These are phyloP conservation scores for Procavia capensis DNA, from an alignment of 2,113 vertebrate species.

Conservation along the genomic window DNA sequence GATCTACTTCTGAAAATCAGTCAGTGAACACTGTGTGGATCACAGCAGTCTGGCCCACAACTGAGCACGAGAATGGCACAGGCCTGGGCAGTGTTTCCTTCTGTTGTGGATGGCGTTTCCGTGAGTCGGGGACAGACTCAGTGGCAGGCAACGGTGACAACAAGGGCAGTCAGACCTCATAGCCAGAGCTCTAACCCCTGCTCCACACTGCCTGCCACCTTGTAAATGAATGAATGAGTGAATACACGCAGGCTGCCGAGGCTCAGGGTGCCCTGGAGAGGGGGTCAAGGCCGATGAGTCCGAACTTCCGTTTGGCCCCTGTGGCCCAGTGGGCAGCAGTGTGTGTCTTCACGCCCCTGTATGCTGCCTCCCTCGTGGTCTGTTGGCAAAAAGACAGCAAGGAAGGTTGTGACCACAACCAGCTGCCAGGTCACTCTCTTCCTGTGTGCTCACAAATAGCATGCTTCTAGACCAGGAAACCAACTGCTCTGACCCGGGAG, in stretches of 20 bases:
- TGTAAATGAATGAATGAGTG: not conserved
- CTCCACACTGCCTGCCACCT: not conserved
- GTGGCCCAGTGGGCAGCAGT: not conserved
- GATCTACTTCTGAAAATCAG: too few species aligned
- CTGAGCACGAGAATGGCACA: too few species aligned
- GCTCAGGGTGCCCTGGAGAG: not conserved
- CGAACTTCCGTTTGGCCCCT: not conserved
- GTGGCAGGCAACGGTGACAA: too few species aligned
- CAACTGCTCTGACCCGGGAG: not conserved
- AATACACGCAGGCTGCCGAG: too few species aligned
- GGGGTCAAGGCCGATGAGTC: not conserved
- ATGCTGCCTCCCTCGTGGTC: fast-evolving
- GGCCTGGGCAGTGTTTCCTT: not conserved
- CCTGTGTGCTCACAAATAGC: not conserved
- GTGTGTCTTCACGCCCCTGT: fast-evolving
- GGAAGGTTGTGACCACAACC: not conserved
- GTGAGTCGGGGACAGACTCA: too few species aligned
- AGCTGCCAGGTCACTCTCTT: fast-evolving
- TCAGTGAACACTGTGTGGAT: too few species aligned
- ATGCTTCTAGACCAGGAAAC: not conserved
- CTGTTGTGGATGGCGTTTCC: not conserved
- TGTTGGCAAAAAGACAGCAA: fast-evolving
- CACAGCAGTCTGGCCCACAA: too few species aligned
- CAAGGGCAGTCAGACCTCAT: too few species aligned
- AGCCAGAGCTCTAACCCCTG: not conserved